Base-by-base conservation (phyloP, 2,113 vertebrate species). In the Plectropomus leopardus region DNA sequence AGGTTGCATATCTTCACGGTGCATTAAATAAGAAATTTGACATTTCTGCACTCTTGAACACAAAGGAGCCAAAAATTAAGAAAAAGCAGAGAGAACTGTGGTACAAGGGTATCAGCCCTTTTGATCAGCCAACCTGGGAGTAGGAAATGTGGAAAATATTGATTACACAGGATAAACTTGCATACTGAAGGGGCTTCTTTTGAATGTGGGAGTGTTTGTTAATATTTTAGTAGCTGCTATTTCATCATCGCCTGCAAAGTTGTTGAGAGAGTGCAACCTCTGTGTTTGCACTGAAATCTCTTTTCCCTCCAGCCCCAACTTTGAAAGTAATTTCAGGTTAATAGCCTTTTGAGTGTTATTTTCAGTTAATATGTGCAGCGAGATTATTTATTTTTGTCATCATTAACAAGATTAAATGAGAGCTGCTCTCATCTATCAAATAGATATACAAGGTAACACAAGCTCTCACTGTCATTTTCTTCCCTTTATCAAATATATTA, bases 181-280 rank as follows among this genome's bases (percentile, higher is more conserved):
- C 82, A 82, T 84, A 86, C 79, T 80, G 70, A 81, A 48, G 78
- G 73, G 72, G 59, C 23, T 86, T 86, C 87, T 71, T 80, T 83
- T 87, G 69, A 88, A 86, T 88, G 79, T 89, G 75, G 70, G 79
- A 87, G 80, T 85, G 76, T 87, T 77, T 76, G 74, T 92, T 89
- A 91, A 93, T 91, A 89, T 92, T 93, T 91, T 76, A 93, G 83
- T 76, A 86, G 81, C 84, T 80, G 60, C 86, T 90, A 90, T 93
- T 94, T 91, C 88, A 92, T 94, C 89, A 94, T 85, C 6, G 72
- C 66, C 73, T 51, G 78, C 69, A 78, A 89, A 91, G 82, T 87
- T 90, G 85, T 86, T 79, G 82, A 80, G 80, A 67, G 71, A 74
- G 85, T 87, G 91, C 88, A 88, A 87, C 80, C 85, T 85, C 81